Conservation (phyloP, 2,113 vertebrate species). For the Bufo bufo region DNA sequence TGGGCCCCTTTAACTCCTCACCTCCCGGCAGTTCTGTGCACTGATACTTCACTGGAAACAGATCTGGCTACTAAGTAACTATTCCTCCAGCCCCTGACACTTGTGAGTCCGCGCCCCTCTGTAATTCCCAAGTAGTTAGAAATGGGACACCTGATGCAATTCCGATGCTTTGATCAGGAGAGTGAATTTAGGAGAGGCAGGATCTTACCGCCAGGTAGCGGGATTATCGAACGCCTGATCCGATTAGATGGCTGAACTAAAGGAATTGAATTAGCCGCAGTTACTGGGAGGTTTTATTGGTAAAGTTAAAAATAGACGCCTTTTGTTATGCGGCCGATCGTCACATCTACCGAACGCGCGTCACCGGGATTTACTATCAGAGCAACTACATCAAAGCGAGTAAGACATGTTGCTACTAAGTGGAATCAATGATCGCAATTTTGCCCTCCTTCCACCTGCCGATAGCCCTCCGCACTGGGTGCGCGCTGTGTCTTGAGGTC, state of each 20-base stretch:
- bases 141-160: constrained; percentile 1
- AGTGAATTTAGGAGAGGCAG: constrained; percentile 52
- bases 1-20: background rate
- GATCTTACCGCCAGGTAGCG: constrained; percentile 35
- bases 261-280: constrained; percentile 40
- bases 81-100: background rate
- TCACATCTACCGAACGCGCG: background rate
- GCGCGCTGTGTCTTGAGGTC: background rate
- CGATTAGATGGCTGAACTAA: constrained; percentile 51
- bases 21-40: background rate
- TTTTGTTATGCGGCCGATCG: constrained; percentile 2
- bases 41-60: constrained; percentile 11
- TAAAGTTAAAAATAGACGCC: constrained; percentile 46
- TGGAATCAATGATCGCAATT: background rate
- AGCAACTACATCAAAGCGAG: too few species aligned
- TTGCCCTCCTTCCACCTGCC: background rate
- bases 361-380: background rate
- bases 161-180: constrained; percentile 15
- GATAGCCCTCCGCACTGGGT: background rate
- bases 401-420: background rate
- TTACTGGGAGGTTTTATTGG: constrained; percentile 13
- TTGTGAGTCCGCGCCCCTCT: constrained; percentile 19
- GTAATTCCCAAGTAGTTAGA: background rate
- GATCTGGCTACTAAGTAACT: constrained; percentile 22
- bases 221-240: constrained; percentile 38